Evolutionary conservation across 2,113 vertebrate species (phyloP).

Genomic region (Salminus brasiliensis): DNA sequence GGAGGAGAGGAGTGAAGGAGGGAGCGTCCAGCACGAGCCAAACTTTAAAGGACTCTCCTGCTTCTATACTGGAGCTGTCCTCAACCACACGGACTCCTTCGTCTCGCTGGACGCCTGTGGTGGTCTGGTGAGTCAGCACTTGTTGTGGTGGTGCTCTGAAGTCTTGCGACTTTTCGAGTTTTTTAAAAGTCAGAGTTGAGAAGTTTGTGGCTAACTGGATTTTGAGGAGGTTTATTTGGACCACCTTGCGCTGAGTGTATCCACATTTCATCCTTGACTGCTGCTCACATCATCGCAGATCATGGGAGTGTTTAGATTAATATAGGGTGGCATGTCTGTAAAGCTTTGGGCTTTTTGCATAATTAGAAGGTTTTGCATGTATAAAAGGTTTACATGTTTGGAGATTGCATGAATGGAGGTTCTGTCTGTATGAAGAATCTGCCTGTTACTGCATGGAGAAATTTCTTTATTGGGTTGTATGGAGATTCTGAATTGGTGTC

Average conservation of each 20-base stretch:
- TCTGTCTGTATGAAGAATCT: not conserved
- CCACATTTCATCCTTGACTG: not conserved
- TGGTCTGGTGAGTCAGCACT: slow-evolving; percentile 85
- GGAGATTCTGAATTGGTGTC: no score
- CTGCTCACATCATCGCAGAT: not conserved
- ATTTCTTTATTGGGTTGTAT: no score
- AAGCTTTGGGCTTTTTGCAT: not conserved
- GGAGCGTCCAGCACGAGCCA: slow-evolving; percentile 39
- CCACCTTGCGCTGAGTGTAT: not conserved
- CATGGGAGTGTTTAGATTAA: not conserved
- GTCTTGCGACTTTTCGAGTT: not conserved
- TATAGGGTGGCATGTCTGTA: not conserved
- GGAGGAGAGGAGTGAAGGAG: slow-evolving; percentile 76
- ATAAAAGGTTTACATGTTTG: no score
- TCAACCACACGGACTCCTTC: slow-evolving; percentile 83
- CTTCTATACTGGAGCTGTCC: slow-evolving; percentile 88
- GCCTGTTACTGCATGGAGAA: not conserved
- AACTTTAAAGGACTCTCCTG: slow-evolving; percentile 71
- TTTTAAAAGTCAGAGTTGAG: not conserved
- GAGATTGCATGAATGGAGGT: not conserved
- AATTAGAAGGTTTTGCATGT: no score
- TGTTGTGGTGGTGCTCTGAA: not conserved
- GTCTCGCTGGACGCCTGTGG: slow-evolving; percentile 87
- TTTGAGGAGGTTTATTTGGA: not conserved
- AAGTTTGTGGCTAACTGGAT: not conserved